Evolutionary conservation across 1,140 invertebrate species (phyloP), one percentile per base, ranked within the genome.

Genomic region (Batillaria attramentaria): DNA sequence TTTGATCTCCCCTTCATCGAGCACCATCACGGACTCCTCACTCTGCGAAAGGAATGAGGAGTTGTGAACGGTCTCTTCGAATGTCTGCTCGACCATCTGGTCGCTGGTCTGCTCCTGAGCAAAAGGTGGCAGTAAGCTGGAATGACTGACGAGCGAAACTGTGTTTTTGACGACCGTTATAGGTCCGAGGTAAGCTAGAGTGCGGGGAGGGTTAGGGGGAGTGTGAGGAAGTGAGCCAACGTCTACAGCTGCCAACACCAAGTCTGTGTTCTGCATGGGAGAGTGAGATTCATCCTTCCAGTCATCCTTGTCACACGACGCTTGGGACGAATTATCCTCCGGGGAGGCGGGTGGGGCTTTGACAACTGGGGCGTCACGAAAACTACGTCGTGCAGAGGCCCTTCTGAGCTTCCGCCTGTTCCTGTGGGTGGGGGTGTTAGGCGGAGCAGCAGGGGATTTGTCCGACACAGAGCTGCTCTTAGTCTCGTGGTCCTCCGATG

Each of bases 341-440:
- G 33, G 72, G n/a, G 73, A 62, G n/a, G 62, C 57, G 16, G 69
- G 69, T n/a, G 81, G 72, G 24, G 79, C 68, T 18, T 68, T 66
- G 2, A 62, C 43, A 62, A 65, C 18, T 3, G 42, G 35, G 16
- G 68, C n/a, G 66, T 82, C 74, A n/a, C 75, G 68, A 28, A 50
- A 77, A 69, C 75, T 82, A 57, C 80, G 77, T 0, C 80, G 80
- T 2, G 78, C 80, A 31, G 79, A 81, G 24, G 65, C 65, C 35
- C 80, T 50, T 37, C 54, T 78, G 43, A 81, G 68, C 62, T 79
- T 79, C 50, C 78, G 79, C 18, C 28, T 20, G 28, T 41, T 39
- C n/a, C 69, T 65, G 24, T 78, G 81, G 3, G 83, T 84, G 3
- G 87, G 86, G 5, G 84, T 87, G 73, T 85, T 87, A 33, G 86